Conservation (phyloP, 2,888 invertebrate species). For the Stegana nigrithorax region DNA sequence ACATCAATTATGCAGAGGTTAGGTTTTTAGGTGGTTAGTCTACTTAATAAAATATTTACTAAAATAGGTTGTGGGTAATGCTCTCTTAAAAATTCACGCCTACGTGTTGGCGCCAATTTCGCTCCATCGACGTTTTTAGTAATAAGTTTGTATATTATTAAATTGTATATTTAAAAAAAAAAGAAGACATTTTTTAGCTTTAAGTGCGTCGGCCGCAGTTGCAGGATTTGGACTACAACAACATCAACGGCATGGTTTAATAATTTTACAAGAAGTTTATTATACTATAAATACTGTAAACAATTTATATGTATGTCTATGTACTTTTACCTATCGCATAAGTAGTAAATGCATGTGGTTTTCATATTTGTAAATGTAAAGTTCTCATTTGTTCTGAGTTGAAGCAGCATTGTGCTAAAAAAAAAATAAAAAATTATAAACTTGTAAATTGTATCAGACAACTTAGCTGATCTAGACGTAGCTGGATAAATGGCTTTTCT, state of each 20-base stretch:
- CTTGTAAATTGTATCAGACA: background rate
- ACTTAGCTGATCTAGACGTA: background rate
- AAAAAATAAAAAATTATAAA: background rate
- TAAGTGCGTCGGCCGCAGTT: constrained; percentile 49
- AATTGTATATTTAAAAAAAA: constrained; percentile 21
- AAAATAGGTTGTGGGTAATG: constrained; percentile 58
- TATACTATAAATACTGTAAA: background rate
- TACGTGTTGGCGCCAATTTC: constrained; percentile 6
- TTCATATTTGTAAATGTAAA: no score
- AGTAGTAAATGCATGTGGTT: no score
- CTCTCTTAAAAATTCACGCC: constrained; percentile 44
- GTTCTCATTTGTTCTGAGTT: constrained; percentile 2
- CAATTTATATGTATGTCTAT: background rate
- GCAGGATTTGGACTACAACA: background rate
- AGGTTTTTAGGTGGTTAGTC: constrained; percentile 36
- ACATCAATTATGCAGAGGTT: constrained; percentile 38
- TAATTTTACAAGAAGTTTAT: no score
- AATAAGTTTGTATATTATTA: constrained; percentile 22
- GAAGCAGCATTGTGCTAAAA: background rate
- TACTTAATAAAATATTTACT: no score
- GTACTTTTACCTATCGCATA: no score
- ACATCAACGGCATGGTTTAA: background rate
- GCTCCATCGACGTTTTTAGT: constrained; percentile 12
- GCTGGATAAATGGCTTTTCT: background rate
- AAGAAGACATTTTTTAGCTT: constrained; percentile 41